Percentiles rank a stretch among this genome's conserved stretches.
Conservation (phyloP, 2,113 vertebrate species). For the Zapus hudsonius region DNA sequence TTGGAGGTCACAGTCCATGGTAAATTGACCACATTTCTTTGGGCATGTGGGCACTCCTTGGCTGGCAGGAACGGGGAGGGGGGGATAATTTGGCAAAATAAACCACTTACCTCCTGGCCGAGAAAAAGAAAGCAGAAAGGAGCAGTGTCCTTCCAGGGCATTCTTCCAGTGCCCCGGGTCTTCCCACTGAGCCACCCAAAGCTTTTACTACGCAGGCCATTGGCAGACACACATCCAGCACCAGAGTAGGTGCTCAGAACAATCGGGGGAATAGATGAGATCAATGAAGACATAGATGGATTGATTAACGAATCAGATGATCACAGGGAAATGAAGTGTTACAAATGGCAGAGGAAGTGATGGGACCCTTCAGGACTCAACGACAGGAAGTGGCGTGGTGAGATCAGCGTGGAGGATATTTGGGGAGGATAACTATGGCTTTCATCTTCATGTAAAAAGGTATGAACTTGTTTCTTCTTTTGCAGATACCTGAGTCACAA, state of each 20-base stretch:
- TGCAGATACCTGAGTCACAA: conserved; percentile 95
- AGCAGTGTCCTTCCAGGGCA: no score
- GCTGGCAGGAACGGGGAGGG: background rate
- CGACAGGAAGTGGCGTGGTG: background rate
- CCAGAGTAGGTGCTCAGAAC: background rate
- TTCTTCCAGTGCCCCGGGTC: background rate
- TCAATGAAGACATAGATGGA: background rate
- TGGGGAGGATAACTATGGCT: background rate
- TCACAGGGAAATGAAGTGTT: background rate
- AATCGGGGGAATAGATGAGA: background rate
- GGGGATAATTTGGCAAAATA: no score
- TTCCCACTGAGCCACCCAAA: background rate
- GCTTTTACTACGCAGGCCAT: background rate
- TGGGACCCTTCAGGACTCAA: background rate
- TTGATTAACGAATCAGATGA: background rate
- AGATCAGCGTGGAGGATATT: background rate
- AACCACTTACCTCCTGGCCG: background rate
- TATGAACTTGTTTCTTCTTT: conserved; percentile 49
- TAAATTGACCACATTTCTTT: background rate
- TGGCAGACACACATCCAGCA: background rate
- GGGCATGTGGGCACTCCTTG: background rate
- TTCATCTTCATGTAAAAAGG: background rate
- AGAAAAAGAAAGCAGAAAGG: background rate
- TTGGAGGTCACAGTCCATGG: background rate
- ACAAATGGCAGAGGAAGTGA: background rate